phyloP scores from a whole-genome alignment of 2,113 vertebrate species.

The Rhinoptilus africanus region DNA sequence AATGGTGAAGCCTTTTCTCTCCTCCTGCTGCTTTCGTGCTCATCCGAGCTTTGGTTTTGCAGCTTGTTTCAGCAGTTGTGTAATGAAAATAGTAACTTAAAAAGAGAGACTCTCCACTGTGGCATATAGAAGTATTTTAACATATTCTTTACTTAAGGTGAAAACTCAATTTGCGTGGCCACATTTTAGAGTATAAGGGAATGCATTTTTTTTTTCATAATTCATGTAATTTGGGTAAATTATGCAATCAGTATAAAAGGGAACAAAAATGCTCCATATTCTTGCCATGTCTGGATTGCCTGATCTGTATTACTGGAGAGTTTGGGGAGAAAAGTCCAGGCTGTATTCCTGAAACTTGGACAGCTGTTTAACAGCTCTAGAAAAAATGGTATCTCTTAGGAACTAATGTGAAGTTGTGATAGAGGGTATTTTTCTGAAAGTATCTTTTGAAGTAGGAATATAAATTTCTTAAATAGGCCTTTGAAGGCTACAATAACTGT shows the following conservation, averaged over 20 bases:
- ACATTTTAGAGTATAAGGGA: neutral
- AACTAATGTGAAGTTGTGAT: neutral
- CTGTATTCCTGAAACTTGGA: neutral
- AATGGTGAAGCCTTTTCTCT: neutral
- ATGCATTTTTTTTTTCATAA: neutral
- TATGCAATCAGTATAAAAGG: conserved; percentile 2
- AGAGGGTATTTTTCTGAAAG: neutral
- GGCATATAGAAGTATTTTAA: neutral
- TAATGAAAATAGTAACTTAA: neutral
- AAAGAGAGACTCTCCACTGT: neutral
- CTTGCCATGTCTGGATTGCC: neutral
- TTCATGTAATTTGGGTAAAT: conserved; percentile 13
- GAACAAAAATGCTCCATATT: neutral
- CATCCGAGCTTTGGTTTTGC: neutral
- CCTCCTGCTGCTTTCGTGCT: neutral
- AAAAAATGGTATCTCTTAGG: neutral
- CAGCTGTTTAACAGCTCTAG: neutral
- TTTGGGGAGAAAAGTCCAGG: neutral
- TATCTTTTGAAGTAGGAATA: neutral
- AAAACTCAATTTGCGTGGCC: neutral
- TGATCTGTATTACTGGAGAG: neutral
- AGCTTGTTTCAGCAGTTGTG: neutral
- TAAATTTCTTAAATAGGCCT: neutral
- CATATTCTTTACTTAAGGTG: neutral
- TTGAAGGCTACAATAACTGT: neutral